These are phyloP conservation scores for Acanthisitta chloris DNA, from an alignment of 2,113 vertebrate species.

Conservation along the genomic window DNA sequence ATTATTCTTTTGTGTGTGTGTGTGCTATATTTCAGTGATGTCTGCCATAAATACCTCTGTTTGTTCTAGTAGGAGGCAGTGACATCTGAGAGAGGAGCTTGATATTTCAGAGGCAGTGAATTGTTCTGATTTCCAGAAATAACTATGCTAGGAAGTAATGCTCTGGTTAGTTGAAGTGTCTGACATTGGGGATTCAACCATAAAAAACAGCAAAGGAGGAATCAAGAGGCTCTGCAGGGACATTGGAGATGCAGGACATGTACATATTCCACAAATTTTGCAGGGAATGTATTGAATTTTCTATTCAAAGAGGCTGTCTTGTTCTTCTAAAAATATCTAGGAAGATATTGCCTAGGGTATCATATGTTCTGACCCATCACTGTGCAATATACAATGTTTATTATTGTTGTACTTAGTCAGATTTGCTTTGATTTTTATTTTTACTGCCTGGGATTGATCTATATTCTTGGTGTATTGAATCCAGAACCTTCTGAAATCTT, in stretches of 20 bases:
- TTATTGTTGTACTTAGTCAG: background rate
- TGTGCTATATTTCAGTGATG: background rate
- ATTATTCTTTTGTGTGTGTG: background rate
- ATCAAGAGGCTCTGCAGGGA: background rate
- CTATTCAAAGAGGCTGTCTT: background rate
- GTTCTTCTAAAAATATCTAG: background rate
- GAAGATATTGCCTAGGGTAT: background rate
- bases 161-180: background rate
- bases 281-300: background rate
- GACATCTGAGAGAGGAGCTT: background rate
- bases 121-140: slow-evolving; percentile 9
- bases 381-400: background rate
- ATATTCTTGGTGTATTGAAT: background rate
- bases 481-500: background rate
- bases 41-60: background rate
- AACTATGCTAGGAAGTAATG: background rate
- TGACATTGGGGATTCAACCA: background rate
- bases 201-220: background rate
- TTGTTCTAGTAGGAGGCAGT: background rate
- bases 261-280: background rate
- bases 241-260: background rate
- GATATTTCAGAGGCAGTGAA: background rate
- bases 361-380: background rate
- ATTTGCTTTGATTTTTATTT: background rate
- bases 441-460: background rate